Conservation (phyloP, 2,888 invertebrate genomes). For the Caprella mutica region DNA sequence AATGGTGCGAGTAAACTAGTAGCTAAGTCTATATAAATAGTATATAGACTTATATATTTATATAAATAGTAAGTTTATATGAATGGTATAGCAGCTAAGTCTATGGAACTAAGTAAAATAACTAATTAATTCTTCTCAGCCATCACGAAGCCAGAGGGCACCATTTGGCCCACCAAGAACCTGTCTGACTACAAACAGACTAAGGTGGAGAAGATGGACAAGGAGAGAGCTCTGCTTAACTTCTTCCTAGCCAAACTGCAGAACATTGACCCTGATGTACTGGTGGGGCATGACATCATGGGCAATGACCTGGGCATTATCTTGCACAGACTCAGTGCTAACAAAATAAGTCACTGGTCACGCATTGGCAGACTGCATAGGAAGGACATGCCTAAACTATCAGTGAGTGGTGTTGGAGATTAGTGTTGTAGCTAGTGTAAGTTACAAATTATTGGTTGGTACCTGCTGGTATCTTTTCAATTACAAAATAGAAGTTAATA, state of each 20-base stretch:
- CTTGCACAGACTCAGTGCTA: constrained; percentile 63
- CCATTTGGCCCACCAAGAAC: constrained; percentile 67
- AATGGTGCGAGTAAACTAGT: too few species aligned
- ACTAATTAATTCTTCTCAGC: constrained; percentile 47
- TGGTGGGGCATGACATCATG: constrained; percentile 84
- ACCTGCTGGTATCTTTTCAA: too few species aligned
- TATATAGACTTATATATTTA: too few species aligned
- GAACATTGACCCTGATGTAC: constrained; percentile 81
- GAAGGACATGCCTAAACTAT: constrained; percentile 23
- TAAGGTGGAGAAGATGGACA: constrained; percentile 62
- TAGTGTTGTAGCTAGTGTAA: too few species aligned
- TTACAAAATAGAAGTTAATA: too few species aligned
- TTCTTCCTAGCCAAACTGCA: constrained; percentile 68
- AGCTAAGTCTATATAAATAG: too few species aligned
- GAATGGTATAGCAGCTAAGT: too few species aligned
- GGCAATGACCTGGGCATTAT: constrained; percentile 82
- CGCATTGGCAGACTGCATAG: constrained; percentile 62
- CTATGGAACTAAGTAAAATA: too few species aligned
- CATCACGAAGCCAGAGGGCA: constrained; percentile 64
- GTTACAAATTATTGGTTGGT: too few species aligned
- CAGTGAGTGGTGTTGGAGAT: constrained; percentile 8
- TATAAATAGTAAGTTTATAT: too few species aligned
- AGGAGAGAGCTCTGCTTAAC: constrained; percentile 66
- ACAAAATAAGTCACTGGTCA: constrained; percentile 77
- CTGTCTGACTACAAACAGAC: constrained; percentile 51